Percentiles rank a stretch among this genome's conserved stretches.
Conservation (phyloP, 64 coral and sea anemone species). For the Montipora sp. region DNA sequence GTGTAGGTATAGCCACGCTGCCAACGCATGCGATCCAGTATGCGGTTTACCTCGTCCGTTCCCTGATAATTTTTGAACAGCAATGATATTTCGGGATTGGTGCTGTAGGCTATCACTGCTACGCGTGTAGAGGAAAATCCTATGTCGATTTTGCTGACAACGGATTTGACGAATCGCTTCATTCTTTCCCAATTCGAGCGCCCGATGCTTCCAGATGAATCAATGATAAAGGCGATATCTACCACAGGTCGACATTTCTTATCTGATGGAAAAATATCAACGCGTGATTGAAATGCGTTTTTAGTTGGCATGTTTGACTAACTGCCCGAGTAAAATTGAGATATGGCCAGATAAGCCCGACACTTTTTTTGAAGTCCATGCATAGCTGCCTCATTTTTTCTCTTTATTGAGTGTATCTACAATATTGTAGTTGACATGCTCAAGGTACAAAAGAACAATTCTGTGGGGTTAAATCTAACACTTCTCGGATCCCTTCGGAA, state of each 20-base stretch:
- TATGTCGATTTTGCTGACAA: constrained; percentile 38
- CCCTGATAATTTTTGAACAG: constrained; percentile 30
- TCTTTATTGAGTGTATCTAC: neutral
- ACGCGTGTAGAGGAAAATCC: constrained; percentile 17
- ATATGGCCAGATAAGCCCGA: no score
- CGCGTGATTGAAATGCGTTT: no score
- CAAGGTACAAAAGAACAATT: neutral
- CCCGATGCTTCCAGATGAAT: constrained; percentile 68
- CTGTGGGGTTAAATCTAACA: no score
- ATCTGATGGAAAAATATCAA: neutral
- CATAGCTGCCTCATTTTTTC: no score
- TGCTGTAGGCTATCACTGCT: constrained; percentile 75
- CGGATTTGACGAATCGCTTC: constrained; percentile 37
- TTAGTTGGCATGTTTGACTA: no score
- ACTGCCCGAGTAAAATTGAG: no score
- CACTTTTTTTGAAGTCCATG: no score
- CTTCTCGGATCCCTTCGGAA: no score
- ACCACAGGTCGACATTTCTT: constrained; percentile 4
- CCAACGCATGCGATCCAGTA: constrained; percentile 8
- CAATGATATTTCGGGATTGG: constrained; percentile 44
- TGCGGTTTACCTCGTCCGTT: constrained; percentile 13
- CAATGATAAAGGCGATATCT: constrained; percentile 60
- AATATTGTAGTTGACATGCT: neutral
- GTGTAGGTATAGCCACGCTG: constrained; percentile 58
- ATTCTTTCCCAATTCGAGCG: constrained; percentile 26